Base-by-base conservation (phyloP, 2,113 vertebrate species). In the Serinus canaria region DNA sequence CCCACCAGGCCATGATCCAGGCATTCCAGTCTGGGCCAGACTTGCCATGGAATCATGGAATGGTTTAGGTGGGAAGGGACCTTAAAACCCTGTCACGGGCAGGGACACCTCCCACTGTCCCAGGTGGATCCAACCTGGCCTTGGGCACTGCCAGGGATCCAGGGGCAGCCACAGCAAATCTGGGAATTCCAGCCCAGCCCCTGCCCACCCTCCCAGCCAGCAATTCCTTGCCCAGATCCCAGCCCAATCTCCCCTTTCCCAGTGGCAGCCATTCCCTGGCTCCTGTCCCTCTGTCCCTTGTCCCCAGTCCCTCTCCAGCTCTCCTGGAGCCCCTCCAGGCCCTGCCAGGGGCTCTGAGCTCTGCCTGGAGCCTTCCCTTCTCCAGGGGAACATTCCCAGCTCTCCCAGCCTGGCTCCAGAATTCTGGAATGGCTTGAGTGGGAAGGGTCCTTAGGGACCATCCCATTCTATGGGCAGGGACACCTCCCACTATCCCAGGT, bases 11-110 rank as follows among this genome's bases (percentile, higher is more conserved):
- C 11, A 2, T 0, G 13, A 16, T 18, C 41, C 66, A 24, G 41
- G 33, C 2, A 2, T 15, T 47, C 43, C 74, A 55, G 4, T 1
- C 13, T 44, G 73, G 49, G 50, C 28, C 21, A 22, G 4, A 4
- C n/a, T 39, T 8, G 59, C 5, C 14, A 1, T 5, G 9, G 55
- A 31, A 41, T 53, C 30, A 5, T 43, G n/a, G 62, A 27, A 37
- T 25, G 24, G 60, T 2, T 31, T 43, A n/a, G 15, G 47, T 8
- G 1, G 56, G 15, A 25, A 55, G 30, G 24, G 2, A 47, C 2
- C 12, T 20, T 21, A 25, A n/a, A 25, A 2, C 3, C 6, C 53
- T 5, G 1, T 20, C 15, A 11, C 0, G 6, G 8, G 13, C n/a
- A 73, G 39, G 33, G 73, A 52, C 27, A 52, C 1, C 4, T 78